Conservation (phyloP, 2,888 invertebrate genomes). For the Tetragonula carbonaria region DNA sequence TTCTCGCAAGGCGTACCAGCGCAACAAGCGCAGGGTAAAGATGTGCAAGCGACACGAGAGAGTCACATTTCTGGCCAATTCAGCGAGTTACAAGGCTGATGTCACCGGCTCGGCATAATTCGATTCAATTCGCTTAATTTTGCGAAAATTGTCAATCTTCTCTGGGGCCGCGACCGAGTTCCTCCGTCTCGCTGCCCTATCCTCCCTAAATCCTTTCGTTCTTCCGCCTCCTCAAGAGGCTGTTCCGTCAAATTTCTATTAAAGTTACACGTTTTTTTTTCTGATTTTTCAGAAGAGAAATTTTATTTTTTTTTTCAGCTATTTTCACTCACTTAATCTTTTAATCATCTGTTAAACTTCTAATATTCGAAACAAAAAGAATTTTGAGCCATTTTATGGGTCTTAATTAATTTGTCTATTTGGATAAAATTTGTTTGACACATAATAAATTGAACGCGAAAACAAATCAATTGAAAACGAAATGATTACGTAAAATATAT, state of each 20-base stretch:
- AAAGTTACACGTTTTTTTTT: not conserved
- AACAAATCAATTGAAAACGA: too few species aligned
- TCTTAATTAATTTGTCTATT: not conserved
- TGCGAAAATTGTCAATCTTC: slow-evolving; percentile 82
- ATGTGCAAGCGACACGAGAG: slow-evolving; percentile 60
- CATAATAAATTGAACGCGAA: too few species aligned
- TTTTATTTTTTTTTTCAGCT: not conserved
- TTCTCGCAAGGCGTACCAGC: slow-evolving; percentile 15
- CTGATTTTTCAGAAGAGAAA: not conserved
- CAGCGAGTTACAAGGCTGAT: slow-evolving; percentile 81
- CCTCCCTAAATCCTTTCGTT: slow-evolving; percentile 43
- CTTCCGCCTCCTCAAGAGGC: not conserved
- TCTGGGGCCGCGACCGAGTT: slow-evolving; percentile 64
- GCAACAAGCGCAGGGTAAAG: slow-evolving; percentile 45
- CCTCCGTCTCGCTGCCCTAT: slow-evolving; percentile 59
- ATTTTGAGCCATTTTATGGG: too few species aligned
- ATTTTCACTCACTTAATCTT: not conserved
- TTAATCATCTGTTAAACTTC: not conserved
- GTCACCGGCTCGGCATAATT: slow-evolving; percentile 82
- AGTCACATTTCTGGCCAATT: slow-evolving; percentile 81
- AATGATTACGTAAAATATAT: too few species aligned
- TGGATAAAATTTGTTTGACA: not conserved
- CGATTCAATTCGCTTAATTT: slow-evolving; percentile 82
- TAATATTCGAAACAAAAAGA: too few species aligned
- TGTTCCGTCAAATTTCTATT: not conserved